Evolutionary conservation across 53 echinoderm and acorn worm genomes (phyloP), one percentile per base, ranked within the genome.

Genomic region (Paelopatides confundens): DNA sequence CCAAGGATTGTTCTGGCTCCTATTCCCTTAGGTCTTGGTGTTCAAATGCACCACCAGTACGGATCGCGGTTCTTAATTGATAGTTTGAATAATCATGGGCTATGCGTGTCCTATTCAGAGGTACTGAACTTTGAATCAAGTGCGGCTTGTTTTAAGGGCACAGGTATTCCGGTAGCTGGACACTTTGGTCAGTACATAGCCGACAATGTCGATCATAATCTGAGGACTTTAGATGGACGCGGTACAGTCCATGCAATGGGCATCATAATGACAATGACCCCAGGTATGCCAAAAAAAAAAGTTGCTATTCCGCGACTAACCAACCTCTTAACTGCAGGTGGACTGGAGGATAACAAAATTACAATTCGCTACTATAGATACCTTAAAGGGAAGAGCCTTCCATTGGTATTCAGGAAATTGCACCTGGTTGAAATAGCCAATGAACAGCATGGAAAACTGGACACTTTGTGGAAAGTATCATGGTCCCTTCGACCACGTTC

Each of bases 181-280:
- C 82, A 46, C 30, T 77, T 77, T 66, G 39, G 86, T 32, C 90
- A 90, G 53, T 85, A 82, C 77, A 76, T 65, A 38, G 31, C 31
- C 62, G 90, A 93, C 76, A 90, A 93, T 87, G 93, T 93, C 2
- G 93, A 93, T 54, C 90, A 93, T 82, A 90, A 90, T 50, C 63
- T 90, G 14, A 62, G 87, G 24, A 93, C 93, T 21, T 32, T 93
- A n/a, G 90, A 93, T 90, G 90, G 93, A 18, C 54, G 33, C 36
- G 76, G 50, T 11, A 90, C 90, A 46, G 90, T 93, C 69, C 93
- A 93, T 90, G 90, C 90, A 27, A 93, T 90, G 90, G 93, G 90
- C 8, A 93, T 93, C 65, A 90, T 93, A 36, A 35, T 87, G 21
- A 64, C 90, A 18, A 30, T 87, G 21, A 93, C 93, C 43, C 90